phyloP scores from a whole-genome alignment of 2,888 invertebrate species.

The Myopa tessellatipennis region DNA sequence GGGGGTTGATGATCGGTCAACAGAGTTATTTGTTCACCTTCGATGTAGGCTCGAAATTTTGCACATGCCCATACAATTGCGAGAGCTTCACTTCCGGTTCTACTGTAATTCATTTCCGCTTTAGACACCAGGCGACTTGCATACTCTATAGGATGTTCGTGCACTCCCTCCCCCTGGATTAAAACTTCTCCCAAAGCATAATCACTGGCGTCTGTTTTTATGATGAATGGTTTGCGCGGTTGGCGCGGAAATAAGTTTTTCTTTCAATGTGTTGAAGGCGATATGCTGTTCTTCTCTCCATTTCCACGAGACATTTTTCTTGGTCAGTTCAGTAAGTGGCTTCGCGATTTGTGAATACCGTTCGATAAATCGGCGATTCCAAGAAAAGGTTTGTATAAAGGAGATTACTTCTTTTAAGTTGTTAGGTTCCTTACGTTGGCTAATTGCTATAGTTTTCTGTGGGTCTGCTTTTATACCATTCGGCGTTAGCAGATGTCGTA shows the following conservation, averaged over 20 bases:
- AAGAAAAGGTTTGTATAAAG: too few species aligned
- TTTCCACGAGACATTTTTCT: constrained; percentile 29
- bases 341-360: background rate
- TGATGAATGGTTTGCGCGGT: constrained; percentile 17
- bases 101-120: constrained; percentile 63
- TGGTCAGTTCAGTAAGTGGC: constrained; percentile 18
- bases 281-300: constrained; percentile 8
- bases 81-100: constrained; percentile 65
- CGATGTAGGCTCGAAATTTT: constrained; percentile 66
- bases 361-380: background rate
- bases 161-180: background rate
- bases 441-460: constrained; percentile 52
- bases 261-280: constrained; percentile 21
- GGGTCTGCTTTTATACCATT: constrained; percentile 53
- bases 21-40: constrained; percentile 53
- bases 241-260: constrained; percentile 18
- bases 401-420: constrained; percentile 36
- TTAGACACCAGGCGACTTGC: constrained; percentile 51
- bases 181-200: constrained; percentile 9
- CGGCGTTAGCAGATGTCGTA: constrained; percentile 21
- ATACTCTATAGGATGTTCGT: constrained; percentile 46
- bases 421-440: constrained; percentile 45
- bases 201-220: constrained; percentile 12
- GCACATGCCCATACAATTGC: constrained; percentile 56
- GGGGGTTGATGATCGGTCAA: constrained; percentile 68